phyloP scores from a whole-genome alignment of 2,888 invertebrate species.

The Adela reaumurella region DNA sequence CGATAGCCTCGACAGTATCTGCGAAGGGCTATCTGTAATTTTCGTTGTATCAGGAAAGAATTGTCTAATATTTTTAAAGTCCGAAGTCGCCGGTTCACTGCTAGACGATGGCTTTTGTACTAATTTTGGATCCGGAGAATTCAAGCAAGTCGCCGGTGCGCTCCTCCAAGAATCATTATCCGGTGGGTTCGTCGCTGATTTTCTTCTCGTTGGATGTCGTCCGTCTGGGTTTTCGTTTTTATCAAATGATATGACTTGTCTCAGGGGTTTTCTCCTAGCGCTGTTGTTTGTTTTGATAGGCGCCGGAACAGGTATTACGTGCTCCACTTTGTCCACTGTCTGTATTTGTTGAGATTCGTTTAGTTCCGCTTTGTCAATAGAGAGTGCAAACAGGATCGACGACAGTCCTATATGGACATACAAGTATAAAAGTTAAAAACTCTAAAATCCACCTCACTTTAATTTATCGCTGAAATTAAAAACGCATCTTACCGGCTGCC shows the following conservation, averaged over 20 bases:
- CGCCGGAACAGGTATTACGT: conserved; percentile 66
- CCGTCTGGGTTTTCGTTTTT: conserved; percentile 25
- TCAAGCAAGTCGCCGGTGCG: conserved; percentile 61
- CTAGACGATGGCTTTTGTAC: conserved; percentile 24
- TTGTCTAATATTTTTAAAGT: conserved; percentile 36
- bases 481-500: conserved; percentile 77
- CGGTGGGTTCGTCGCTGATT: conserved; percentile 9
- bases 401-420: conserved; percentile 78
- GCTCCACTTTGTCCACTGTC: conserved; percentile 55
- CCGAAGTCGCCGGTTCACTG: conserved; percentile 46
- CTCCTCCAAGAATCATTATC: conserved; percentile 41
- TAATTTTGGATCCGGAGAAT: conserved; percentile 51
- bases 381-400: conserved; percentile 88
- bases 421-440: too few species aligned
- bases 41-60: conserved; percentile 48
- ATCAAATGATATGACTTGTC: conserved; percentile 52
- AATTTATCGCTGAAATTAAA: too few species aligned
- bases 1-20: conserved; percentile 42
- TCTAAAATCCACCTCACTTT: too few species aligned
- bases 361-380: conserved; percentile 81
- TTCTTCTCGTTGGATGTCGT: conserved; percentile 14
- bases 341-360: conserved; percentile 56
- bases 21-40: conserved; percentile 42
- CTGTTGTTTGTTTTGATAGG: conserved; percentile 50
- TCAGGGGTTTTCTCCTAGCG: conserved; percentile 37